Conservation (phyloP, 2,113 vertebrate species). For the Theristicus caerulescens region DNA sequence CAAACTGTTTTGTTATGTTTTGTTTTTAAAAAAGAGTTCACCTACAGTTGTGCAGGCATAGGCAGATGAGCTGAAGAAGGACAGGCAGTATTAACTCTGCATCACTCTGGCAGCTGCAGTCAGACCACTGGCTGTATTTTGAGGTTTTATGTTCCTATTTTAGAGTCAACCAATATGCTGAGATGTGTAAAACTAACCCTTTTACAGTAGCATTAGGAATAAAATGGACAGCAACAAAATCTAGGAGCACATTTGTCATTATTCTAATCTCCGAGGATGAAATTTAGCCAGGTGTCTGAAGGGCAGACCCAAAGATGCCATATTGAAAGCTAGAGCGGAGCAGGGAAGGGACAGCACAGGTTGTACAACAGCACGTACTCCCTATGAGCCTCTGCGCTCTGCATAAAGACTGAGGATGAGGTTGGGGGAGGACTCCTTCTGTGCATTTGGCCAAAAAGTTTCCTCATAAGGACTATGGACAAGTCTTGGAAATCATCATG, state of each 20-base stretch:
- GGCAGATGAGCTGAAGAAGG: not conserved
- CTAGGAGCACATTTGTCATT: not conserved
- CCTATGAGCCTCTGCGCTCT: not conserved
- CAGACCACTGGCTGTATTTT: not conserved
- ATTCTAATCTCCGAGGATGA: not conserved
- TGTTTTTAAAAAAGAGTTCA: not conserved
- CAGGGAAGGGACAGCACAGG: not conserved
- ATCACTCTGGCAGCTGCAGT: not conserved
- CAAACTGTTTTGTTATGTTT: not conserved
- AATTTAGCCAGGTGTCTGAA: not conserved
- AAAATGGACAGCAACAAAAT: not conserved
- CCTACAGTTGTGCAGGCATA: not conserved
- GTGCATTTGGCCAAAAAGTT: not conserved
- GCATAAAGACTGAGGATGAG: not conserved
- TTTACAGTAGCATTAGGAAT: not conserved
- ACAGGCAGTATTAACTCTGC: not conserved
- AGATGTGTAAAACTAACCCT: not conserved
- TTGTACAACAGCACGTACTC: not conserved
- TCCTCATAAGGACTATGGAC: not conserved
- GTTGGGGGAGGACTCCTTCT: not conserved
- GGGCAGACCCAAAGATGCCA: not conserved
- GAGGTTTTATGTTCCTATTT: constrained; percentile 5
- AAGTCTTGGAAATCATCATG: not conserved
- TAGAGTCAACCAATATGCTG: not conserved
- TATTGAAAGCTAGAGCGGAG: not conserved